Evolutionary conservation across 2,888 invertebrate species (phyloP).

Genomic region (Coenonympha arcania): DNA sequence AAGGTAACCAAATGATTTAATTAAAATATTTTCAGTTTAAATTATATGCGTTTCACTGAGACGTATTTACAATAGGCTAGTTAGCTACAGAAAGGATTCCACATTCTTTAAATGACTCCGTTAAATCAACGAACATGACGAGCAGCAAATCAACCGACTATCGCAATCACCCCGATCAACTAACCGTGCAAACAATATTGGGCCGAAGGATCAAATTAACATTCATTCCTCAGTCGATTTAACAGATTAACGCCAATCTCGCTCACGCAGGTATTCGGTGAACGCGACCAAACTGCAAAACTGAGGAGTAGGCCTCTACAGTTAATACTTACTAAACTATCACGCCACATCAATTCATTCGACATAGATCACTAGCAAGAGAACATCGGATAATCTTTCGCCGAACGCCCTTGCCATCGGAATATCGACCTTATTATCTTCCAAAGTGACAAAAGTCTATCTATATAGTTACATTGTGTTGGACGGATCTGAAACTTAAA

Average conservation of each 20-base stretch:
- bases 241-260: constrained; percentile 63
- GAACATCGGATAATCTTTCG: constrained; percentile 8
- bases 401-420: constrained; percentile 5
- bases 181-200: constrained; percentile 32
- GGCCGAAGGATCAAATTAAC: constrained; percentile 52
- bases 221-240: constrained; percentile 53
- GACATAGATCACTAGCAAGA: constrained; percentile 56
- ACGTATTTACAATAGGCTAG: no score
- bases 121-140: not conserved
- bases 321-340: constrained; percentile 64
- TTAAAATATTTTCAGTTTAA: no score
- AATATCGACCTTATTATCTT: constrained; percentile 25
- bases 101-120: not conserved
- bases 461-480: constrained; percentile 39
- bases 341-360: constrained; percentile 63
- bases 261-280: constrained; percentile 38
- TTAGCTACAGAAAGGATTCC: no score
- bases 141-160: constrained; percentile 15
- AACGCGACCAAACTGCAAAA: constrained; percentile 50
- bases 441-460: constrained; percentile 12
- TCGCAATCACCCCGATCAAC: constrained; percentile 28
- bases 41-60: no score
- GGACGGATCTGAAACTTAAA: constrained; percentile 57
- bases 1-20: no score
- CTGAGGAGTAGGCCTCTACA: constrained; percentile 43